phyloP scores from a whole-genome alignment of 2,113 vertebrate genomes.

The Protobothrops flavoviridis region DNA sequence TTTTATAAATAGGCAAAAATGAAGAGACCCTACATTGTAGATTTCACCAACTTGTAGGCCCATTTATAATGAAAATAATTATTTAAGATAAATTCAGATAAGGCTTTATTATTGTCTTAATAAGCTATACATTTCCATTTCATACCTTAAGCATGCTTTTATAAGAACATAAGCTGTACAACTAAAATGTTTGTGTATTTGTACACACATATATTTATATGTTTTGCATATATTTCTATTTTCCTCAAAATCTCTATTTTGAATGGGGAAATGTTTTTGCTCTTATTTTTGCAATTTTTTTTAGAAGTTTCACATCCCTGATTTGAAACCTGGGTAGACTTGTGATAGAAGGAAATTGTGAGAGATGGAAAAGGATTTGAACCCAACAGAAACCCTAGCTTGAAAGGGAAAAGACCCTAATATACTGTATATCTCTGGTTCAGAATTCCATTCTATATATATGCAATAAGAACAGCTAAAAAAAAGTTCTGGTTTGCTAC shows the following conservation, averaged over 20 bases:
- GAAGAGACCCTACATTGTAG: not conserved
- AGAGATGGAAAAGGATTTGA: not conserved
- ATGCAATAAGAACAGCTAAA: not conserved
- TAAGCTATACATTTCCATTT: not conserved
- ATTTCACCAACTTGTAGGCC: not conserved
- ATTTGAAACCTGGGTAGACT: not conserved
- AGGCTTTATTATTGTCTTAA: not conserved
- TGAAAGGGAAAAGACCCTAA: not conserved
- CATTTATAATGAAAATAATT: not conserved
- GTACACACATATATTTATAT: not conserved
- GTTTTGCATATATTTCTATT: not conserved
- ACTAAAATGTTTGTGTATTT: not conserved
- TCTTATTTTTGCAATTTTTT: not conserved
- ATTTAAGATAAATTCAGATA: not conserved
- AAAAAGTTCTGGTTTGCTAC: conserved; percentile 6
- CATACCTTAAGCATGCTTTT: not conserved
- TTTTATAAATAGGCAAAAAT: not conserved
- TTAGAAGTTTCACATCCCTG: not conserved
- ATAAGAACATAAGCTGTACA: not conserved
- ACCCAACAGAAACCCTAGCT: not conserved
- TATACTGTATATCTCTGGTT: not conserved
- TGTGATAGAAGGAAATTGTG: not conserved
- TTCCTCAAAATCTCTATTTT: not conserved
- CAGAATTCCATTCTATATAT: not conserved
- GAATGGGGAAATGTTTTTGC: not conserved